These are phyloP conservation scores for Drepana falcataria DNA, from an alignment of 2,888 invertebrate species.

Conservation along the genomic window DNA sequence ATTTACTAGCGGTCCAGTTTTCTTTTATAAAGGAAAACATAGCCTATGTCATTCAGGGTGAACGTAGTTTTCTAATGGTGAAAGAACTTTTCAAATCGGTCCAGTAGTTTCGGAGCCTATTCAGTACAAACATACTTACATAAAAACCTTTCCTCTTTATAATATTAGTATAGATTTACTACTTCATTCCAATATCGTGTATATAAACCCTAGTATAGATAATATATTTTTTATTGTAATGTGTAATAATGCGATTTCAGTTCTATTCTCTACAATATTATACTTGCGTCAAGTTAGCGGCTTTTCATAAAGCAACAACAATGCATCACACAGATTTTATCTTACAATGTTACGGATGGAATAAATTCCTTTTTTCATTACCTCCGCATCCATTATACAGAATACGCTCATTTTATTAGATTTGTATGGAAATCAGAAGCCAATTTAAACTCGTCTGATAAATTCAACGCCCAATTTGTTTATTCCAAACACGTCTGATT, in stretches of 20 bases:
- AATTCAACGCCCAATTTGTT: conserved; percentile 44
- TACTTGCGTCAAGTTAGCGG: too few relatives aligned
- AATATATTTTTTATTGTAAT: too few relatives aligned
- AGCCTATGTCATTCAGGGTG: too few relatives aligned
- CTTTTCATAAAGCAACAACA: not conserved
- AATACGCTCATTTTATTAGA: conserved; percentile 54
- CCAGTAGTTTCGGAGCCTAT: too few relatives aligned
- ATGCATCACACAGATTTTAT: not conserved
- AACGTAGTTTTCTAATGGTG: too few relatives aligned
- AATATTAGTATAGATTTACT: not conserved
- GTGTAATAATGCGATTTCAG: too few relatives aligned
- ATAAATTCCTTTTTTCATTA: conserved; percentile 44
- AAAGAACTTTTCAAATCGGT: too few relatives aligned
- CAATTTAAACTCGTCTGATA: conserved; percentile 41
- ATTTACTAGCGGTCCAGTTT: not conserved
- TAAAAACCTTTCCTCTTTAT: too few relatives aligned
- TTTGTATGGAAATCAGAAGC: conserved; percentile 56
- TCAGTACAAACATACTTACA: too few relatives aligned
- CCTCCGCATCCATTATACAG: conserved; percentile 38
- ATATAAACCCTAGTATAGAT: not conserved
- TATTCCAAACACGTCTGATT: conserved; percentile 41
- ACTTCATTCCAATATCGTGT: not conserved
- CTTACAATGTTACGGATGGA: conserved; percentile 18
- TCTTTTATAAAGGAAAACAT: too few relatives aligned
- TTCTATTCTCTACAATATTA: too few relatives aligned